These are phyloP conservation scores for Troides helena DNA, from an alignment of 2,888 invertebrate species.

Conservation along the genomic window DNA sequence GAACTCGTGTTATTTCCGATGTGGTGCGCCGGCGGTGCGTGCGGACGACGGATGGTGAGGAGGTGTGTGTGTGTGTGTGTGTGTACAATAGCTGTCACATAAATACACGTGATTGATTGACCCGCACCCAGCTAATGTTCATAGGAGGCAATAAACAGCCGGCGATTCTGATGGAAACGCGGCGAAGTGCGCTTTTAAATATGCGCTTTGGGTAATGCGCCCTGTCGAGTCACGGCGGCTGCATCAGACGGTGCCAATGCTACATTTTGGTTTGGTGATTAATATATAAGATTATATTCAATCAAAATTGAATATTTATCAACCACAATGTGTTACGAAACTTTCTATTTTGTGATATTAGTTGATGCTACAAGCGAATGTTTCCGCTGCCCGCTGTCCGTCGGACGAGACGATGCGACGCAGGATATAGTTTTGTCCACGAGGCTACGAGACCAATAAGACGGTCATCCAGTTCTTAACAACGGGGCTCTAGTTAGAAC, in stretches of 20 bases:
- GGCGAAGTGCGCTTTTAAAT: slow-evolving; percentile 38
- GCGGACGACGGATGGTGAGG: slow-evolving; percentile 44
- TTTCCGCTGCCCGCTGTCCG: too few relatives aligned
- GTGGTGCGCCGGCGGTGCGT: slow-evolving; percentile 41
- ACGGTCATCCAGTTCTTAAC: too few relatives aligned
- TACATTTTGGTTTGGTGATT: neutral
- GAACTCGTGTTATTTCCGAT: slow-evolving; percentile 54
- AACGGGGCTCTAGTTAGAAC: too few relatives aligned
- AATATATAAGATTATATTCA: too few relatives aligned
- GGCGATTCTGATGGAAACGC: slow-evolving; percentile 53
- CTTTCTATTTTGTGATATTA: too few relatives aligned
- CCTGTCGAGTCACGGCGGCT: slow-evolving; percentile 9
- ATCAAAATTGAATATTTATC: too few relatives aligned
- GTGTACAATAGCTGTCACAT: slow-evolving; percentile 67
- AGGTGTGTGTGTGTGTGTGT: slow-evolving; percentile 33
- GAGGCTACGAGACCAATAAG: too few relatives aligned
- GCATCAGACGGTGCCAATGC: neutral
- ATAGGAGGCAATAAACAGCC: slow-evolving; percentile 76
- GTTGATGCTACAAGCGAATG: too few relatives aligned
- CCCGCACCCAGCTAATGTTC: slow-evolving; percentile 72
- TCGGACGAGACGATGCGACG: too few relatives aligned
- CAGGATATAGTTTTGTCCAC: too few relatives aligned
- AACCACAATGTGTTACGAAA: too few relatives aligned
- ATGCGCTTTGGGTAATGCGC: slow-evolving; percentile 19
- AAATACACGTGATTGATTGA: slow-evolving; percentile 76